Percentiles rank a stretch among this genome's conserved stretches.
Evolutionary conservation across 2,888 invertebrate genomes (phyloP).

Genomic region (Malthinus seriepunctatus): DNA sequence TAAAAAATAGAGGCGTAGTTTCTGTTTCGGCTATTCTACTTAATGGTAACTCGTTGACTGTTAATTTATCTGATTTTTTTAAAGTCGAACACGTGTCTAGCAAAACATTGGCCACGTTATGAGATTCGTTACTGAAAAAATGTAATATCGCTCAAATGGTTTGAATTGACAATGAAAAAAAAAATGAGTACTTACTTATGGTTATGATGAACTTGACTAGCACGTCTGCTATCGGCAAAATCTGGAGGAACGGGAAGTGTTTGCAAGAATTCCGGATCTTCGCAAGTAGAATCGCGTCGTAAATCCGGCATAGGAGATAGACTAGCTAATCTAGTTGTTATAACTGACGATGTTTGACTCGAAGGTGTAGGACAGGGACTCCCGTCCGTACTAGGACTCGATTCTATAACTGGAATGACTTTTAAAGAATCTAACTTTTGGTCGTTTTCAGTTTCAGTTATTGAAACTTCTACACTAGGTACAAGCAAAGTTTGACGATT

Average conservation of each 20-base stretch:
- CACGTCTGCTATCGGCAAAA: slow-evolving; percentile 80
- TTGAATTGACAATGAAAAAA: too few species aligned
- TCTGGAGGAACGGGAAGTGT: slow-evolving; percentile 77
- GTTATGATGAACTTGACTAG: slow-evolving; percentile 56
- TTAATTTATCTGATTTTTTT: slow-evolving; percentile 37
- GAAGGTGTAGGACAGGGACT: slow-evolving; percentile 60
- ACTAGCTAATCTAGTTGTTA: slow-evolving; percentile 59
- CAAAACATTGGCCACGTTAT: slow-evolving; percentile 30
- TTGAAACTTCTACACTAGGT: slow-evolving; percentile 48
- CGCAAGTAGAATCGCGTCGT: slow-evolving; percentile 64
- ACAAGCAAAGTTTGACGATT: slow-evolving; percentile 46
- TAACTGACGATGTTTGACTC: slow-evolving; percentile 46
- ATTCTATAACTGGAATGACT: slow-evolving; percentile 54
- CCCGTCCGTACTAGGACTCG: slow-evolving; percentile 53
- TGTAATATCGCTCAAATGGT: neutral
- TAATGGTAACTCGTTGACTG: slow-evolving; percentile 41
- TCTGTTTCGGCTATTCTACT: slow-evolving; percentile 26
- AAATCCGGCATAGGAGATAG: slow-evolving; percentile 70
- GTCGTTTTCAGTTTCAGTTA: slow-evolving; percentile 30
- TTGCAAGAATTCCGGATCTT: slow-evolving; percentile 55
- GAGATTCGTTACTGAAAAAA: slow-evolving; percentile 26
- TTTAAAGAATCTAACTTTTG: slow-evolving; percentile 51
- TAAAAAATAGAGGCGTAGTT: slow-evolving; percentile 38
- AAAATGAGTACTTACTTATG: slow-evolving; percentile 9
- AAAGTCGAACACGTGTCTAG: slow-evolving; percentile 45